Conservation (phyloP, 2,888 invertebrate species). For the Microctonus hyperodae region DNA sequence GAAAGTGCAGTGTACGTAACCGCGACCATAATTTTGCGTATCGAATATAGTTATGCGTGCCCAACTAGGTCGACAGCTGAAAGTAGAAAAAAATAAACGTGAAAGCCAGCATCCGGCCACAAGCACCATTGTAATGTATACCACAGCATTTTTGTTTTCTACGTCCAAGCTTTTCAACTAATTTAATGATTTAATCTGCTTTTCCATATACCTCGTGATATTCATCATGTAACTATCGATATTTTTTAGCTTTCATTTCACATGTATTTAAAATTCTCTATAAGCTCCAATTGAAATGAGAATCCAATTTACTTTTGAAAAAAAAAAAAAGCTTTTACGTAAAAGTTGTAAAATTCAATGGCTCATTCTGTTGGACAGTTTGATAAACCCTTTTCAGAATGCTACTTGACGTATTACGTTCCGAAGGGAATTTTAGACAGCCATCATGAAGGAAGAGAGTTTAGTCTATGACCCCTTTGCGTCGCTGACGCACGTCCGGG, state of each 20-base stretch:
- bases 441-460: background rate
- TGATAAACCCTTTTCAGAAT: conserved; percentile 3
- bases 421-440: background rate
- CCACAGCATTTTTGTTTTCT: too few species aligned
- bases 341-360: conserved; percentile 1
- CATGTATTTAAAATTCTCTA: background rate
- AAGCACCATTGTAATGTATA: conserved; percentile 14
- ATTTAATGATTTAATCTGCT: background rate
- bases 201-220: background rate
- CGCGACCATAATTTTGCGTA: conserved; percentile 49
- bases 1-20: too few species aligned
- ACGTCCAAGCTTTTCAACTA: too few species aligned
- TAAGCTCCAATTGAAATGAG: background rate
- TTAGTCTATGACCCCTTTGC: background rate
- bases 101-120: conserved; percentile 29
- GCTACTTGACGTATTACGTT: background rate
- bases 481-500: conserved; percentile 11
- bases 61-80: conserved; percentile 49
- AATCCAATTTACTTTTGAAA: background rate
- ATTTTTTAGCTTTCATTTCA: too few species aligned
- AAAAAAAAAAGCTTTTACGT: background rate
- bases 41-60: conserved; percentile 43
- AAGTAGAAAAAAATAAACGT: conserved; percentile 33
- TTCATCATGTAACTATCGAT: too few species aligned
- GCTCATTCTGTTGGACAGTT: background rate